Evolutionary conservation across 2,888 invertebrate genomes (phyloP), one percentile per base, ranked within the genome.

Genomic region (Archips xylosteana): DNA sequence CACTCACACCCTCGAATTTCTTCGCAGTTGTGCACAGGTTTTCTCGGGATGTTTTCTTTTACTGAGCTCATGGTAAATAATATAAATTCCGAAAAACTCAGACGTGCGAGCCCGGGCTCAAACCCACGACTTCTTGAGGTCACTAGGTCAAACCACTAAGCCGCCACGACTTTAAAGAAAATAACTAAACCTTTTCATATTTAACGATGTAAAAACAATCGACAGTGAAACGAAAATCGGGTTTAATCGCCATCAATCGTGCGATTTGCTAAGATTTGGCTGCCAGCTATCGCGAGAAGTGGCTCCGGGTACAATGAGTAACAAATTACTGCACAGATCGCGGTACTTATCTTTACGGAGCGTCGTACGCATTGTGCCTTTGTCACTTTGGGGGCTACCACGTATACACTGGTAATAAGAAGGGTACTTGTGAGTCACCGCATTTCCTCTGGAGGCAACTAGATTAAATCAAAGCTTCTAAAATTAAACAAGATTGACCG

Each of bases 311-410:
- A 87, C 86, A 89, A 89, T 89, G 84, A 84, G 85, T 88, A 85
- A 89, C 88, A 88, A 89, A 89, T 89, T 86, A 85, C 82, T 76
- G 71, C 77, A 77, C 76, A 83, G 84, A 81, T 84, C 85, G 83
- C 85, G 81, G 82, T 83, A 23, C 70, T 75, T 75, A 75, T 75
- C 60, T 72, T 71, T 71, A 74, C 67, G 75, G 68, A 71, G 73
- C 75, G 69, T 70, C 71, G 60, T 73, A 45, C 70, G 70, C 72
- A 75, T 36, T 63, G 61, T 73, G 70, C 67, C 59, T 70, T 71
- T 68, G 64, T 57, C 62, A 49, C 65, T 15, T 64, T 51, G 51
- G 45, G 63, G 39, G 8, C 54, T 59, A 59, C 59, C 51, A 8
- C 51, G 45, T 70, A 34, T 34, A 49, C 3, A n/a, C n/a, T 34